Evolutionary conservation across 1,140 invertebrate genomes (phyloP).

Genomic region (Chrysomallon squamiferum): DNA sequence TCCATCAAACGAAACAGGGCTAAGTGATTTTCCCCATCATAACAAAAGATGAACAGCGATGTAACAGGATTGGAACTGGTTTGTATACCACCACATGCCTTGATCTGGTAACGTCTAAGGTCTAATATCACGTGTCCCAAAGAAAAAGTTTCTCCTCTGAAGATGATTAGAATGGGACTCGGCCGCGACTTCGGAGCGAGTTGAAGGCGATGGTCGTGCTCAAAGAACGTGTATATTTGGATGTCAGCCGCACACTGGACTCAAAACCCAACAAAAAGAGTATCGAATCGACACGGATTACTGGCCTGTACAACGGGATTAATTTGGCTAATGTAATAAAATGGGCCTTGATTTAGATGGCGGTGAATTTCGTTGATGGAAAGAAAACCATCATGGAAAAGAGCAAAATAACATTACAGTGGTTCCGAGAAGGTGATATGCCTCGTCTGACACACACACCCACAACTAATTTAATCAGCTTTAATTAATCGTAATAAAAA

Average conservation of each 20-base stretch:
- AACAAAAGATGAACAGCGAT: conserved; percentile 1
- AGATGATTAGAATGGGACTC: neutral
- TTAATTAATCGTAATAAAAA: no score
- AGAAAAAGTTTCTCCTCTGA: neutral
- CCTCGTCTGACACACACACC: no score
- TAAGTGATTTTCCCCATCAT: neutral
- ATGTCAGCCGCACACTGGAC: conserved; percentile 9
- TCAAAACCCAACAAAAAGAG: neutral
- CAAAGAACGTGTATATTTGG: neutral
- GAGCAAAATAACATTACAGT: no score
- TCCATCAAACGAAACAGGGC: neutral
- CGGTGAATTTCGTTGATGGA: no score
- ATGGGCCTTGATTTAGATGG: neutral
- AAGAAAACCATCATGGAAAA: no score
- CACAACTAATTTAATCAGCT: no score
- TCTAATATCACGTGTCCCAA: neutral
- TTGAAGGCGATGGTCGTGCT: neutral
- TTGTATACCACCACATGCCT: neutral
- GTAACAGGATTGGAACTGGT: neutral
- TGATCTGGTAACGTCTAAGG: neutral
- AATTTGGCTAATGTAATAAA: conserved; percentile 15
- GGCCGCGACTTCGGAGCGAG: neutral
- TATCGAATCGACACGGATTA: conserved; percentile 5
- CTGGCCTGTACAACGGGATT: conserved; percentile 5
- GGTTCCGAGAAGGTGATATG: no score